A percentile compares a stretch with the other conserved stretches of the same genome.
phyloP scores from a whole-genome alignment of 2,888 invertebrate genomes.

The Ceratothoa steindachneri region DNA sequence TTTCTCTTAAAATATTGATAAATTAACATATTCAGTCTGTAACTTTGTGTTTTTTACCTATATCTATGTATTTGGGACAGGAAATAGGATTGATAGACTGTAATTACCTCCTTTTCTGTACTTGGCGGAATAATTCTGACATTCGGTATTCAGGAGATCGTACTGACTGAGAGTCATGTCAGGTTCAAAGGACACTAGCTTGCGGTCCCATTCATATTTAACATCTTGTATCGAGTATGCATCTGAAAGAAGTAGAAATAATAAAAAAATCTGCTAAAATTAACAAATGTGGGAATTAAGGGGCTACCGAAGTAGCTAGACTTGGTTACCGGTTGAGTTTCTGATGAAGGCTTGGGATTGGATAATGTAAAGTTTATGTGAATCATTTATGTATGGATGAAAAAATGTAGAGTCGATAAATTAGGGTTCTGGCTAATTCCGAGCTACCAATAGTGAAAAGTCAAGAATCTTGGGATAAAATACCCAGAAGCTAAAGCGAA shows the following conservation, averaged over 20 bases:
- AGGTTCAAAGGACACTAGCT: constrained; percentile 77
- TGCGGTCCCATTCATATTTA: constrained; percentile 78
- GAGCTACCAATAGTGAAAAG: too few species aligned
- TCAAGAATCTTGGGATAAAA: too few species aligned
- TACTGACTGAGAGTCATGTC: constrained; percentile 92
- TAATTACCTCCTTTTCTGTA: constrained; percentile 26
- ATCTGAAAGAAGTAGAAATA: constrained; percentile 59
- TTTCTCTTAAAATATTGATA: too few species aligned
- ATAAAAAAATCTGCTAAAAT: background rate
- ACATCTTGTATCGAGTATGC: constrained; percentile 82
- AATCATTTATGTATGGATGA: too few species aligned
- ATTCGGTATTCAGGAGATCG: constrained; percentile 60
- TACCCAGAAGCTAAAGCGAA: too few species aligned
- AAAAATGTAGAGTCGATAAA: too few species aligned
- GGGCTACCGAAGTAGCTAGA: background rate
- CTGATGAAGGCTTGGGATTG: background rate
- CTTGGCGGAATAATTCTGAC: constrained; percentile 37
- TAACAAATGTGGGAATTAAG: background rate
- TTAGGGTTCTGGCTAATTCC: too few species aligned
- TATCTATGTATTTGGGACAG: too few species aligned
- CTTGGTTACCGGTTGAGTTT: background rate
- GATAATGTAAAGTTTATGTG: too few species aligned
- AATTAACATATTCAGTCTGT: too few species aligned
- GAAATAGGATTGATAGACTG: background rate
- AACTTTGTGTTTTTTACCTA: too few species aligned